Base-by-base conservation (phyloP, 2,888 invertebrate species). In the Melinaea marsaeus region DNA sequence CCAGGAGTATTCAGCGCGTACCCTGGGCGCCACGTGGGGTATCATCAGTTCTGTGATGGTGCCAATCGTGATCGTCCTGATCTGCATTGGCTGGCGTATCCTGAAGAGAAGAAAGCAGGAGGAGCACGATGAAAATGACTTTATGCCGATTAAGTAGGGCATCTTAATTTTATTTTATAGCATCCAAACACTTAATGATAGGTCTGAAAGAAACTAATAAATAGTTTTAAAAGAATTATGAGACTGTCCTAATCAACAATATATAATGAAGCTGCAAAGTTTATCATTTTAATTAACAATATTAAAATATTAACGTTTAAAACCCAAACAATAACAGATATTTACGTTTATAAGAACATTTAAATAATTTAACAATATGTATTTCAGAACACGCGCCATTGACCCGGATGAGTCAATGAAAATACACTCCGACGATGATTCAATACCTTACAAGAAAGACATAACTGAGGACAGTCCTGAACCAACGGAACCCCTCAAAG, bases 1-100 rank as follows among this genome's bases (percentile, higher is more conserved):
- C 72, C 94, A 95, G 80, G 96, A 96, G 85, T 95, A 95, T 83
- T 94, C 94, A 34, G 92, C 95, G 1, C 92, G 95, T 58, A 93
- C 94, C 73, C 93, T 95, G 47, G 96, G 96, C 35, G 90, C 95
- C 33, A 95, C 96, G 4, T 93, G 95, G 79, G 96, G 95, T 71
- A 93, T 96, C 82, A 93, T 96, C 72, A 88, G 95, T 69, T 94
- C 94, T 47, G 92, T 96, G 67, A 88, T 97, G 83, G 87, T 97
- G 74, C 96, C 97, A 33, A 90, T 96, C 70, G 75, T 95, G 56
- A 86, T 96, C 70, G 82, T 94, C 46, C 89, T 96, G 60, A 92
- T 95, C 71, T 95, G 94, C 77, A 80, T 93, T 58, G 94, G 92
- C 35, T 94, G 93, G 84, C 92, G 92, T 71, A 83, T 94, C 74